A percentile compares a stretch with the other conserved stretches of the same genome.
These are phyloP conservation scores for Anoplolepis gracilipes DNA, from an alignment of 1,140 invertebrate genomes.

Conservation along the genomic window DNA sequence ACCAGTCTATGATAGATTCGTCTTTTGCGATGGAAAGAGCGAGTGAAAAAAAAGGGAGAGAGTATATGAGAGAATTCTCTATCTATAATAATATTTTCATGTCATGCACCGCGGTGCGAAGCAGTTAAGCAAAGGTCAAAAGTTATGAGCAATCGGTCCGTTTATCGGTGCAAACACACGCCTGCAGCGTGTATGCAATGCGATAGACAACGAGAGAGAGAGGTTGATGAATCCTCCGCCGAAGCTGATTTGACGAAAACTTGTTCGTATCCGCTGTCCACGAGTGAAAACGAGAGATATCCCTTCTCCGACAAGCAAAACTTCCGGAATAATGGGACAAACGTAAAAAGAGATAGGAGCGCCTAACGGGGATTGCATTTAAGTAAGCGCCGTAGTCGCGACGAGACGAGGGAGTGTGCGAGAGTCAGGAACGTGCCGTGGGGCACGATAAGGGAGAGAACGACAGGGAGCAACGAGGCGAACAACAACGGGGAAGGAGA, in stretches of 20 bases:
- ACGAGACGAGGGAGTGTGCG: slow-evolving; percentile 24
- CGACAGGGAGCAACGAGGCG: slow-evolving; percentile 21
- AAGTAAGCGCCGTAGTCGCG: slow-evolving; percentile 26
- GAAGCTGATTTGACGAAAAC: not conserved
- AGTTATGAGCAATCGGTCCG: slow-evolving; percentile 76
- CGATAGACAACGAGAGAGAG: slow-evolving; percentile 31
- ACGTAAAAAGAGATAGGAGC: slow-evolving; percentile 26
- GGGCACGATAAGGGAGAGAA: not conserved
- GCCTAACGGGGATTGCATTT: not conserved
- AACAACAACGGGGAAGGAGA: slow-evolving; percentile 33
- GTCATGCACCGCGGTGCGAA: slow-evolving; percentile 63
- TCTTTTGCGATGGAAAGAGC: not conserved
- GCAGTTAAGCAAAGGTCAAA: slow-evolving; percentile 79
- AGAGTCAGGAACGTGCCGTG: slow-evolving; percentile 16
- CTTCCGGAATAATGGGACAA: slow-evolving; percentile 49
- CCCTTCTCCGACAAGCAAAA: not conserved
- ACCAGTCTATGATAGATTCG: too few relatives aligned
- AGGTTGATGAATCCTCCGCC: slow-evolving; percentile 43
- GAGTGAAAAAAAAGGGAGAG: slow-evolving; percentile 37
- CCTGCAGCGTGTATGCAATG: slow-evolving; percentile 48
- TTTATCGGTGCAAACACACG: slow-evolving; percentile 78
- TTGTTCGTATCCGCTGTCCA: not conserved
- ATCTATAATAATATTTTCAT: slow-evolving; percentile 70
- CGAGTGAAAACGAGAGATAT: not conserved
- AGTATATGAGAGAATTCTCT: slow-evolving; percentile 70